Base-by-base conservation (phyloP, 1,140 invertebrate species). In the Cyrtorhinus lividipennis region DNA sequence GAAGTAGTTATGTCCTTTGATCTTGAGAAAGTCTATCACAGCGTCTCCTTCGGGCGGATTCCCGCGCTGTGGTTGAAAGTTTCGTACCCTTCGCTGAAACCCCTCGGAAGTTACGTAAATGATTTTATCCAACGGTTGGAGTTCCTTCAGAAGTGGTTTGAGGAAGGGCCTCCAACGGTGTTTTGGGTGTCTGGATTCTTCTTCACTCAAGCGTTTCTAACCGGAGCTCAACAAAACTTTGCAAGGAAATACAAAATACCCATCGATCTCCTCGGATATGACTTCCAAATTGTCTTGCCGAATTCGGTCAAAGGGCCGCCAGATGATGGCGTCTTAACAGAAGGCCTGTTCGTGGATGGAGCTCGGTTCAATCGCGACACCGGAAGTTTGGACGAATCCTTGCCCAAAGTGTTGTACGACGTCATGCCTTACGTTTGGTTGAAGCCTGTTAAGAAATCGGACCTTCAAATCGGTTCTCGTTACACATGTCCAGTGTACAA, bases 131-230 rank as follows among this genome's bases (percentile, higher is more conserved):
- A 80, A 2, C 82, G 93, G 67, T 76, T 97, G 0, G 77, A 81
- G 64, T 96, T 86, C 74, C 76, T 87, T 69, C 69, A 92, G 82
- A 78, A 82, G 68, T 96, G 93, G 94, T 88, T 84, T 67, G 80
- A 87, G 15, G 69, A 85, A 65, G 92, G 91, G 5, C 83, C 88
- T 18, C 91, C 93, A 0, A 64, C 75, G 1, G 82, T 86, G 10
- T 95, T 88, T 74, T 97, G 94, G 94, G 74, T 98, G 26, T 91
- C 92, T 0, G 93, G 92, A 20, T 95, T 98, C 73, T 97, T 86
- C 73, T 96, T 95, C 72, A 93, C 93, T 0, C 92, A 96, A 77
- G 92, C 92, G 3, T 97, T 97, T 75, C 77, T 97, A 15, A 97
- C 94, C 3, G 93, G 92, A 24, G 88, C 86, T 18, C 84, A 91